These are phyloP conservation scores for Ceramica pisi DNA, from an alignment of 2,888 invertebrate species.

Conservation along the genomic window DNA sequence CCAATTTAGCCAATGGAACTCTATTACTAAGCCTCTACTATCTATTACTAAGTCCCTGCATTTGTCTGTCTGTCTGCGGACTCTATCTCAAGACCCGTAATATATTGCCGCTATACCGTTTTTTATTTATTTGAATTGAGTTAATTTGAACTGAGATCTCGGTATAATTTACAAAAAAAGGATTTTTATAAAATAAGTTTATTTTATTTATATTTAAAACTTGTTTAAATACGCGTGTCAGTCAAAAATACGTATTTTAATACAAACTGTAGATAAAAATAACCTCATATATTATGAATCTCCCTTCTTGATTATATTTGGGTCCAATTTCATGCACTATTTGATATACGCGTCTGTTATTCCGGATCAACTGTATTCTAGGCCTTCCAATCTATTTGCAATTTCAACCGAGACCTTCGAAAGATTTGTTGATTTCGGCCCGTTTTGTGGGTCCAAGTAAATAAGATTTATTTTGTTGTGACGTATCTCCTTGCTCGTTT, in stretches of 20 bases:
- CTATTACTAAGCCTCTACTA: too few relatives aligned
- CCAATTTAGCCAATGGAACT: too few relatives aligned
- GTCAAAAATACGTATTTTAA: neutral
- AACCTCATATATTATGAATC: slow-evolving; percentile 46
- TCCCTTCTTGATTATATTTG: slow-evolving; percentile 57
- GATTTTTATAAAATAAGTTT: too few relatives aligned
- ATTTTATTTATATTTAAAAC: neutral
- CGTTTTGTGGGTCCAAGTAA: slow-evolving; percentile 46
- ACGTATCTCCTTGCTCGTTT: slow-evolving; percentile 22
- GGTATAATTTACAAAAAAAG: too few relatives aligned
- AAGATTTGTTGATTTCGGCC: slow-evolving; percentile 53
- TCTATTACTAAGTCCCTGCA: too few relatives aligned
- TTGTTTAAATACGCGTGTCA: neutral
- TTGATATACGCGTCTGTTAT: slow-evolving; percentile 62
- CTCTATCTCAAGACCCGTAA: too few relatives aligned
- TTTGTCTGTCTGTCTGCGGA: too few relatives aligned
- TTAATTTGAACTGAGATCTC: too few relatives aligned
- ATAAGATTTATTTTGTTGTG: slow-evolving; percentile 47
- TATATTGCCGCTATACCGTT: too few relatives aligned
- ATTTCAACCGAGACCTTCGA: slow-evolving; percentile 53
- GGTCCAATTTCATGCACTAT: slow-evolving; percentile 64
- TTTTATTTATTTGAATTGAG: neutral
- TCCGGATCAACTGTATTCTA: slow-evolving; percentile 58
- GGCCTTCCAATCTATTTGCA: slow-evolving; percentile 64
- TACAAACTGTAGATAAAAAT: slow-evolving; percentile 4